Conservation (phyloP, 2,888 invertebrate species). For the Cerceris rybyensis region DNA sequence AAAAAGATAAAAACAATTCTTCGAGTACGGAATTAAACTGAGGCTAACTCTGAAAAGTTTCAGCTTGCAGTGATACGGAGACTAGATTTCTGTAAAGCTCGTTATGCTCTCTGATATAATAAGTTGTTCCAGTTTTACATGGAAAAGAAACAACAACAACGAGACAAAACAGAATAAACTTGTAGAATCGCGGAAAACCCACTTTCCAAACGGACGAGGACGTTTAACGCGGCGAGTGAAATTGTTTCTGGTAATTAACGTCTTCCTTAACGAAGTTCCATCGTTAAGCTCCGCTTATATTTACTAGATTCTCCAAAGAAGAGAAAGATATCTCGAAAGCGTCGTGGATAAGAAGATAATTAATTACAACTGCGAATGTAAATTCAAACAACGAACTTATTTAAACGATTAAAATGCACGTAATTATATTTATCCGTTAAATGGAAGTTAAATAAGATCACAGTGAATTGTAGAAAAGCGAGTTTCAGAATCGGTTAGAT, state of each 20-base stretch:
- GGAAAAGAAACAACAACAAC: neutral
- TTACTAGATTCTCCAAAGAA: neutral
- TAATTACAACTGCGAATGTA: neutral
- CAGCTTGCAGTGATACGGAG: conserved; percentile 10
- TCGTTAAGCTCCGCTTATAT: neutral
- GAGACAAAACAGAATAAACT: neutral
- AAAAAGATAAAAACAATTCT: neutral
- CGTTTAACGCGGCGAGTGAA: conserved; percentile 25
- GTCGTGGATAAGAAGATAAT: neutral
- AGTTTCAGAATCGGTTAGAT: no score
- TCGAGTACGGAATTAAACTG: neutral
- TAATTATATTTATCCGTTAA: no score
- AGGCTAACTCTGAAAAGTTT: conserved; percentile 1
- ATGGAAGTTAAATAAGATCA: no score
- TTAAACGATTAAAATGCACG: no score
- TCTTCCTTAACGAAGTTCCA: conserved; percentile 17
- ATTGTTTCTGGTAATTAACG: conserved; percentile 38
- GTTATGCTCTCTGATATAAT: conserved; percentile 34
- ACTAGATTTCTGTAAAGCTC: conserved; percentile 33
- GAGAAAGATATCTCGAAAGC: neutral
- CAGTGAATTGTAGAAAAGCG: no score
- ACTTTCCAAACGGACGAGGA: neutral
- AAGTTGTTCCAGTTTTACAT: conserved; percentile 11
- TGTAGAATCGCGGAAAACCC: neutral
- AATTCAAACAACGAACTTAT: no score